phyloP scores from a whole-genome alignment of 2,113 vertebrate species.

The Fulica atra region DNA sequence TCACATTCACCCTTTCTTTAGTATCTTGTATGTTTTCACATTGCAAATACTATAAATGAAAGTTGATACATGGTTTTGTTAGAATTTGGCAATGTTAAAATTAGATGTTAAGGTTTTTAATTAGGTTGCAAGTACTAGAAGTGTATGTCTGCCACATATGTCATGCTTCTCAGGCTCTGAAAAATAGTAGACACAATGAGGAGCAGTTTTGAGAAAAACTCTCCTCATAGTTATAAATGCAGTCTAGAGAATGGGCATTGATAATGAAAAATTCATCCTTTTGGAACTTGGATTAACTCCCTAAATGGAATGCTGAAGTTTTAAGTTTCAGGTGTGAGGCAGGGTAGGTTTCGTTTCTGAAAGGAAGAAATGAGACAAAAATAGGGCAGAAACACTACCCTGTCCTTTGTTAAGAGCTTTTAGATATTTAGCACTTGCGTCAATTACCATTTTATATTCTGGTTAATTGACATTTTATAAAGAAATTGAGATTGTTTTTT shows the following conservation, averaged over 20 bases:
- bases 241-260: neutral
- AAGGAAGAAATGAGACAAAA: neutral
- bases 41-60: neutral
- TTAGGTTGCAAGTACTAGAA: neutral
- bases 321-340: neutral
- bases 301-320: neutral
- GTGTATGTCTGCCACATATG: neutral
- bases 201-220: neutral
- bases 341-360: neutral
- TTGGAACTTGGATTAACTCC: slow-evolving; percentile 4
- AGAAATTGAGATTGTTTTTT: slow-evolving; percentile 4
- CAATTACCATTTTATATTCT: neutral
- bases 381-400: neutral
- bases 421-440: neutral
- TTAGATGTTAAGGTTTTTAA: neutral
- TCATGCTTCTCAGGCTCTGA: neutral
- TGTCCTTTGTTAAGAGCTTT: slow-evolving; percentile 2
- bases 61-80: neutral
- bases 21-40: neutral
- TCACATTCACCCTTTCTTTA: neutral
- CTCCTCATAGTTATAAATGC: neutral
- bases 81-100: neutral
- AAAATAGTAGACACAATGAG: neutral
- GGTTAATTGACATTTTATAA: slow-evolving; percentile 20
- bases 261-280: slow-evolving; percentile 15